A percentile compares a stretch with the other conserved stretches of the same genome.
These are phyloP conservation scores for Limulus polyphemus DNA, from an alignment of 2,888 invertebrate genomes.

Conservation along the genomic window DNA sequence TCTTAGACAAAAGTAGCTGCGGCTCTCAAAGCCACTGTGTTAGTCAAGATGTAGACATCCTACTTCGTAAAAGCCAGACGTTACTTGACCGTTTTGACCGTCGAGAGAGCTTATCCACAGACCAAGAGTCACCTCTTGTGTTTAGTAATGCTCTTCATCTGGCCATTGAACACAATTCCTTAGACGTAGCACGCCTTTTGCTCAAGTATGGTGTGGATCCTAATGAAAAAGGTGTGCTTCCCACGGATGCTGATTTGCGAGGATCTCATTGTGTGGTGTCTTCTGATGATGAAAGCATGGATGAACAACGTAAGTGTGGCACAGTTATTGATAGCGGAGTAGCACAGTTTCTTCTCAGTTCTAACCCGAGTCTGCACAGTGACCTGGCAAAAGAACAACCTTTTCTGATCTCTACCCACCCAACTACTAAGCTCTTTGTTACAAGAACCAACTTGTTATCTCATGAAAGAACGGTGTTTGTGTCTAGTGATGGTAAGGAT, in stretches of 20 bases:
- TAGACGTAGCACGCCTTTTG: slow-evolving; percentile 44
- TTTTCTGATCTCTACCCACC: too few relatives aligned
- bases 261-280: too few relatives aligned
- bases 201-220: slow-evolving; percentile 46
- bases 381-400: too few relatives aligned
- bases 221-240: slow-evolving; percentile 41
- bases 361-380: too few relatives aligned
- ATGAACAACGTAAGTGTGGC: too few relatives aligned
- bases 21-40: slow-evolving; percentile 32
- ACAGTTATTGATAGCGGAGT: too few relatives aligned
- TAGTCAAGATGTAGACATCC: slow-evolving; percentile 34
- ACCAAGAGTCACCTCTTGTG: slow-evolving; percentile 35
- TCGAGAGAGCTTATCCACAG: slow-evolving; percentile 31
- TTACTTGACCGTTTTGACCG: slow-evolving; percentile 32
- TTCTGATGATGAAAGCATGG: too few relatives aligned
- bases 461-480: slow-evolving; percentile 10
- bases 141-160: slow-evolving; percentile 46
- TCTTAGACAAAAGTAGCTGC: slow-evolving; percentile 34
- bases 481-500: slow-evolving; percentile 15
- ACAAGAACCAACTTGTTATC: too few relatives aligned
- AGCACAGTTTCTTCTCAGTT: too few relatives aligned
- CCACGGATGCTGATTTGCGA: too few relatives aligned
- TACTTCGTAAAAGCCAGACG: slow-evolving; percentile 36
- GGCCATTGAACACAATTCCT: slow-evolving; percentile 46
- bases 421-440: too few relatives aligned